These are phyloP conservation scores for Aphelinus certus DNA, from an alignment of 1,140 invertebrate genomes.

Conservation along the genomic window DNA sequence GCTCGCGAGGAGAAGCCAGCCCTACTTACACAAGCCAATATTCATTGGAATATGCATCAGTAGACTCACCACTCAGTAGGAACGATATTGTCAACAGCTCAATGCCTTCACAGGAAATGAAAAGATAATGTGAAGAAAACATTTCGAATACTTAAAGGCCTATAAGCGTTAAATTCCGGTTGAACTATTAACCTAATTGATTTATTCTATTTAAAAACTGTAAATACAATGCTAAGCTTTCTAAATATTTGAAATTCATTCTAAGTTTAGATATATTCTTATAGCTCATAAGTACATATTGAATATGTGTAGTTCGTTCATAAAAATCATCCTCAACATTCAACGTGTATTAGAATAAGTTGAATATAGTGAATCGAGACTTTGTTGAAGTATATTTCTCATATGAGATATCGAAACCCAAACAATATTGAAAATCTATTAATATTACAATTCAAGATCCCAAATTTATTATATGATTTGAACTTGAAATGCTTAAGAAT, in stretches of 20 bases:
- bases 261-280: constrained; percentile 47
- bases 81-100: constrained; percentile 63
- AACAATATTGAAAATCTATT: too few species aligned
- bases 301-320: too few species aligned
- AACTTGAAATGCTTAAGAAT: too few species aligned
- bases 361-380: too few species aligned
- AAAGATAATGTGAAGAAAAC: constrained; percentile 56
- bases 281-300: constrained; percentile 49
- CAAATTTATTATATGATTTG: too few species aligned
- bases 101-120: constrained; percentile 54
- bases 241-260: constrained; percentile 44
- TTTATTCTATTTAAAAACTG: constrained; percentile 38
- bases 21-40: constrained; percentile 59
- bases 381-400: too few species aligned
- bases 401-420: too few species aligned
- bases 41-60: constrained; percentile 57
- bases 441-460: too few species aligned
- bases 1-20: constrained; percentile 57
- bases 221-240: constrained; percentile 49
- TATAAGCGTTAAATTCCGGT: too few species aligned
- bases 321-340: too few species aligned
- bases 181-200: background rate
- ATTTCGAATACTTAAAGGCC: too few species aligned
- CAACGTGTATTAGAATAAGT: too few species aligned
- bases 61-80: constrained; percentile 61